Percentiles rank a stretch among this genome's conserved stretches.
These are phyloP conservation scores for Salvator merianae DNA, from an alignment of 2,113 vertebrate genomes.

Conservation along the genomic window DNA sequence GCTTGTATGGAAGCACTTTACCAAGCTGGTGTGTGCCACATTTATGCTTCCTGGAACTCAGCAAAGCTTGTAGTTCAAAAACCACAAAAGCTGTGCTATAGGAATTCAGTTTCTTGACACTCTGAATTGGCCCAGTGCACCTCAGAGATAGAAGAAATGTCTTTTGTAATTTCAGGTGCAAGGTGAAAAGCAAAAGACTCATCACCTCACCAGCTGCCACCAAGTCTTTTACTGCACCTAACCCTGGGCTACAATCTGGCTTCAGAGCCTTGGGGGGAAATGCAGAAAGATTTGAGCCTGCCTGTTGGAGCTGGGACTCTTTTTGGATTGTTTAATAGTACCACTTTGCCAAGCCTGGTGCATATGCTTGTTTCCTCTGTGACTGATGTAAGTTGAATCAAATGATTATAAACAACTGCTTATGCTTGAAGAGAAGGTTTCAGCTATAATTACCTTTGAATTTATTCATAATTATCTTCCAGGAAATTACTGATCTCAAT, in stretches of 20 bases:
- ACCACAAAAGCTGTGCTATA: background rate
- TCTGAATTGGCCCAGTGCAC: background rate
- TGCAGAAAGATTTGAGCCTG: background rate
- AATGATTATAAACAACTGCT: slow-evolving; percentile 48
- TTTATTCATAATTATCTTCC: slow-evolving; percentile 42
- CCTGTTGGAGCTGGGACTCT: background rate
- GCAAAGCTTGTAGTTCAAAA: too few species aligned
- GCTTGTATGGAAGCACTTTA: too few species aligned
- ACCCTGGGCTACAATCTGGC: slow-evolving; percentile 26
- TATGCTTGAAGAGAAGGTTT: slow-evolving; percentile 42
- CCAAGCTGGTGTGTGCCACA: too few species aligned
- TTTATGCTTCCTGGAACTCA: too few species aligned
- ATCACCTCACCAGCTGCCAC: background rate
- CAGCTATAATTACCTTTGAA: slow-evolving; percentile 48
- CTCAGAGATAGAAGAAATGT: background rate
- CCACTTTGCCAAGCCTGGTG: slow-evolving; percentile 55
- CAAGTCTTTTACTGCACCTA: background rate
- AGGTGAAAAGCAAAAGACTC: background rate
- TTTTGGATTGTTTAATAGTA: slow-evolving; percentile 11
- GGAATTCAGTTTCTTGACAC: background rate
- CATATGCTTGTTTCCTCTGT: slow-evolving; percentile 57
- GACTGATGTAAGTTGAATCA: slow-evolving; percentile 40
- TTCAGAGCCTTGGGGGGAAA: slow-evolving; percentile 30
- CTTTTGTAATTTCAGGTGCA: slow-evolving; percentile 16
- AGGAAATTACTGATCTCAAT: slow-evolving; percentile 46